Evolutionary conservation across 2,797 vertebrate species (phyloP), one percentile per base, ranked within the genome.

Genomic region (Danio jaintianensis): DNA sequence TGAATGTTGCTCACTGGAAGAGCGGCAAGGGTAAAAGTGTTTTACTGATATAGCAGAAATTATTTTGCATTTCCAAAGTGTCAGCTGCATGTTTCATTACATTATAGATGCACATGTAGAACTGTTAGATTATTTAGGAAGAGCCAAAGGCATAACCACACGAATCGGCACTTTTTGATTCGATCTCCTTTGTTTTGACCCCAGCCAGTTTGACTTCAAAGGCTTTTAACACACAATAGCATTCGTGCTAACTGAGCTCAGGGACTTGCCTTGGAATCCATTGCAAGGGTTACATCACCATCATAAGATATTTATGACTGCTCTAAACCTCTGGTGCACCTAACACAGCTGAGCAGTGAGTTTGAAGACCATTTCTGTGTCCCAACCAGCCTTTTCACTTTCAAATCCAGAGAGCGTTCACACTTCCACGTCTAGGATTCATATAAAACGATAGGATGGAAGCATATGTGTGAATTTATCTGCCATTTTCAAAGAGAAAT

Each of bases 401-500:
- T 82, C 50, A 81, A 71, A 64, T 55, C 59, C 48, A 55, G 40
- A 9, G 59, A 56, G 40, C 8, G 20, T 64, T 79, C 69, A 55
- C 78, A 73, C 59, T 20, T 63, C 20, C 20, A 55, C 18, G 47
- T 38, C n/a, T 22, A 16, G 48, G 9, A 40, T 18, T 47, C 83
- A 91, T 88, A 84, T 80, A 78, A 85, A 87, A 80, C 59, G 69
- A 80, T 58, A 40, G 69, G 55, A 74, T 47, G 20, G 73, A 40
- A 75, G 89, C 82, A 75, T 84, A 87, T 67, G 69, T 82, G 72
- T 79, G 52, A 84, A 89, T 89, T 92, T 87, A 91, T 86, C 81
- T 64, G 48, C 84, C 86, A 87, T 89, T 90, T 90, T 89, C 86
- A 85, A 84, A 80, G 36, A 15, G 69, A 88, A 89, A 91, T 90